phyloP scores from a whole-genome alignment of 2,113 vertebrate genomes.

The Myrmophylax atrothorax region DNA sequence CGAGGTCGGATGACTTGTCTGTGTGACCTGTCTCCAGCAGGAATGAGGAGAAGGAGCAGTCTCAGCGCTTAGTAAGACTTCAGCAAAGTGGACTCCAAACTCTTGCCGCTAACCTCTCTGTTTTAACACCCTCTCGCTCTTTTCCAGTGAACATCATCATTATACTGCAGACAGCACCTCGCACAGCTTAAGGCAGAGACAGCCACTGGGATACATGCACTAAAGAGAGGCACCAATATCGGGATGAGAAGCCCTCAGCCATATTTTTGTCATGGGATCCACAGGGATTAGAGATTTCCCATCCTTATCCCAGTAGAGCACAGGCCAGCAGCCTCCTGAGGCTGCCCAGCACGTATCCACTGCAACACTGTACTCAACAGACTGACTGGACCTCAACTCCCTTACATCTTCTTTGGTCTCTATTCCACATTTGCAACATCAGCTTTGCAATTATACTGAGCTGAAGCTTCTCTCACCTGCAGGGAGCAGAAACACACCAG shows the following conservation, averaged over 20 bases:
- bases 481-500: not conserved
- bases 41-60: not conserved
- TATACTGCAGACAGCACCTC: not conserved
- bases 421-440: not conserved
- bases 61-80: not conserved
- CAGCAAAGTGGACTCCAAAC: not conserved
- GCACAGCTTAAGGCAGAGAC: not conserved
- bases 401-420: not conserved
- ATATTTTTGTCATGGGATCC: not conserved
- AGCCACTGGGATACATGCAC: not conserved
- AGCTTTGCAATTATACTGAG: not conserved
- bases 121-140: not conserved
- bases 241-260: not conserved
- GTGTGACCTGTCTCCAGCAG: constrained; percentile 74
- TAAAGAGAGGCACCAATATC: not conserved
- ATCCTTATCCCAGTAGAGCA: not conserved
- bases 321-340: not conserved
- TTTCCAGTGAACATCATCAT: not conserved
- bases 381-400: not conserved
- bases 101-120: not conserved
- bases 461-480: not conserved
- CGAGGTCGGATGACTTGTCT: constrained; percentile 87
- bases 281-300: not conserved
- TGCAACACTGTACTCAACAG: not conserved
- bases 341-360: not conserved